Base-by-base conservation (phyloP, 2,797 vertebrate genomes). In the Enteromius afrohamiltoni region DNA sequence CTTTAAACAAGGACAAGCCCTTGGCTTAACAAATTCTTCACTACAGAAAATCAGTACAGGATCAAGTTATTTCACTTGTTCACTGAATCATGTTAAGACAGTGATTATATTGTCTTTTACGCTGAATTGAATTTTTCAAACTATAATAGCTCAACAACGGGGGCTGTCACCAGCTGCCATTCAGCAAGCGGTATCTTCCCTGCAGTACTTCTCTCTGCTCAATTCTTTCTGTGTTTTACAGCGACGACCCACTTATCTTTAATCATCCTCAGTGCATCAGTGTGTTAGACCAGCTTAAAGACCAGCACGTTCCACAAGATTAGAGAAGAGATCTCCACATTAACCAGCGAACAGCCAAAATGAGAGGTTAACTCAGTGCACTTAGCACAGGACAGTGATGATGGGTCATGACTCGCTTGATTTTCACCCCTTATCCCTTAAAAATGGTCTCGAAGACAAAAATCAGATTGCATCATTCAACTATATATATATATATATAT, bases 201-300 rank as follows among this genome's bases (percentile, higher is more conserved):
- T 11, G 42, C 42, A 60, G 17, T 58, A 9, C 31, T n/a, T 47
- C 53, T 16, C 3, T 37, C 55, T 4, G 45, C 19, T 7, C 55
- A 21, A 31, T 70, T 70, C 67, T 47, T 82, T 55, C 73, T 88
- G 76, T 6, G 86, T 79, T 71, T 81, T 69, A 53, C 89, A 78
- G 83, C 13, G 58, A 88, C 90, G 93, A 93, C 94, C 94, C 93
- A 94, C 92, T 94, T 94, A 93, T 91, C 90, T 37, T 86, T 91
- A 94, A 93, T 93, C 93, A 91, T 94, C 90, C 88, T 88, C 91
- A 92, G 93, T 94, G 83, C 93, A 95, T 85, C 88, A 88, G 90
- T 85, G 89, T 89, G 88, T 94, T 93, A 93, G 94, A 93, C 92
- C 83, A 88, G 92, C 91, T 94, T 94, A 94, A 92, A 89, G 84